Evolutionary conservation across 2,888 invertebrate species (phyloP), one percentile per base, ranked within the genome.

Genomic region (Nephrotoma appendiculata): DNA sequence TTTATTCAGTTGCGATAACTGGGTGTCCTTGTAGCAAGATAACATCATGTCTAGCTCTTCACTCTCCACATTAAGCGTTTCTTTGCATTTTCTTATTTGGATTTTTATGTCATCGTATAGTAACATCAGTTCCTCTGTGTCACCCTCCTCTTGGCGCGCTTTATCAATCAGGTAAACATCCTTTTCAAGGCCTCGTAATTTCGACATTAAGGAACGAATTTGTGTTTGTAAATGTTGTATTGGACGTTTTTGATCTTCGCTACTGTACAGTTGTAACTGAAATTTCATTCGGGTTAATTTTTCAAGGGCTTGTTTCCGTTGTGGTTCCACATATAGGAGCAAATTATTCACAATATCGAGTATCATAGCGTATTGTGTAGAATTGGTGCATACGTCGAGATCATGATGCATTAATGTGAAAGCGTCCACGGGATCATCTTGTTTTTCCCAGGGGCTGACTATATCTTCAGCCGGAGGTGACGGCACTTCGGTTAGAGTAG

Each of bases 391-490:
- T n/a, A 98, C 98, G 90, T 99, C 98, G 48, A 99, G 93, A 92
- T 99, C 99, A 91, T 99, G 98, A 92, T 99, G 99, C 95, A 99
- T 98, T 86, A 99, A 93, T 0, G 98, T 99, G 91, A 99, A 98
- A 2, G 98, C 98, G 93, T 99, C 99, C 85, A 98, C 98, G 1
- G 98, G 97, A 87, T 96, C 96, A 89, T 96, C 96, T 88, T 95
- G 94, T 87, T 95, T 94, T 89, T 96, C 96, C 95, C 97, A 97
- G 0, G 95, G 94, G 57, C 95, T 95, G 2, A 94, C 93, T 1
- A 94, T 93, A 88, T 95, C 95, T 89, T 95, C 95, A 0, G 93
- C 93, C 5, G 96, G 96, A 0, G 95, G 95, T 2, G 95, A 94
- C 9, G 96, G 95, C 9, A 95, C 93, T 89, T 94, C 94, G 83